These are phyloP conservation scores for Ectemnius cavifrons DNA, from an alignment of 2,888 invertebrate genomes.

Conservation along the genomic window DNA sequence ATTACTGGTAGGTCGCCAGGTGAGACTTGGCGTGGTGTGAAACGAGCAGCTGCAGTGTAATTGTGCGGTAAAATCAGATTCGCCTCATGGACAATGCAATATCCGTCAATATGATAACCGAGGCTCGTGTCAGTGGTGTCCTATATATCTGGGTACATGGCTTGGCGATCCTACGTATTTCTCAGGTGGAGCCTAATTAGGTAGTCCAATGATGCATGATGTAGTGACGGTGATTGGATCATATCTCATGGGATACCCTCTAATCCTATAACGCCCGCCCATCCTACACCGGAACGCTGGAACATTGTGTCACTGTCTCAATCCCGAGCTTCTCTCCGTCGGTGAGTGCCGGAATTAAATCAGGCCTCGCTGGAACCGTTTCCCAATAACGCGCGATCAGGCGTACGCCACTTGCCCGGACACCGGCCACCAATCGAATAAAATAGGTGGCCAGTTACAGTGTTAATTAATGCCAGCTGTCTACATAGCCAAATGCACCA, in stretches of 20 bases:
- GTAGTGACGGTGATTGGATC: constrained; percentile 63
- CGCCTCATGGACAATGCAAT: constrained; percentile 5
- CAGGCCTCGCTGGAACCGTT: background rate
- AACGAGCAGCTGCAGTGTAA: background rate
- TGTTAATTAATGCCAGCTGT: too few species aligned
- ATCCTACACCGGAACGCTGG: constrained; percentile 27
- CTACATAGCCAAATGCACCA: too few species aligned
- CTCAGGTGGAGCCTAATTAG: constrained; percentile 60
- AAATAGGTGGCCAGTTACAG: too few species aligned
- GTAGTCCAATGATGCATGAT: constrained; percentile 61
- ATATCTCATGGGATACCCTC: constrained; percentile 61
- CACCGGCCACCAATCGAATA: too few species aligned
- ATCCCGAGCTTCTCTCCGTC: constrained; percentile 20
- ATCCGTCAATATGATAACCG: background rate
- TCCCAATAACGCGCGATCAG: background rate
- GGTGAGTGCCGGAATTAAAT: background rate
- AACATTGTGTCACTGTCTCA: constrained; percentile 38
- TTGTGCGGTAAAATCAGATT: background rate
- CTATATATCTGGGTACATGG: background rate
- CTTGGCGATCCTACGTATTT: constrained; percentile 46
- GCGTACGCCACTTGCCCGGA: background rate
- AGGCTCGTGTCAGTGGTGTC: background rate
- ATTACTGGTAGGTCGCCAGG: background rate
- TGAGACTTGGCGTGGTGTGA: background rate
- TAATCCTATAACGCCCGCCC: constrained; percentile 55